Evolutionary conservation across 2,113 vertebrate genomes (phyloP), one percentile per base, ranked within the genome.

Genomic region (Formicarius rufipectus): DNA sequence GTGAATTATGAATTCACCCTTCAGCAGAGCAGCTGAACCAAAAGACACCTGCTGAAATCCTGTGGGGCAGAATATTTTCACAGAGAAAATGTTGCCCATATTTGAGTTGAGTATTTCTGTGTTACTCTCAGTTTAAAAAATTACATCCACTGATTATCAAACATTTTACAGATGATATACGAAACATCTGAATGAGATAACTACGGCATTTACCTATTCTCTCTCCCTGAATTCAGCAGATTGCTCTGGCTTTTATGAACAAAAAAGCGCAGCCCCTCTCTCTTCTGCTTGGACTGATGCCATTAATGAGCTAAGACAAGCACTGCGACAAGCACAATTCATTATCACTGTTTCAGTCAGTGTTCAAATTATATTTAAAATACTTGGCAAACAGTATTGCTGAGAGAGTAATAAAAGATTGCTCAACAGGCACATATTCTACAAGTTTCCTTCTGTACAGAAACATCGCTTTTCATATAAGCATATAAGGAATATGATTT

Each of bases 281-380:
- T 73, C 31, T 75, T 60, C 30, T 78, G 39, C 73, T 17, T 64
- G 55, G 40, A 78, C 45, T 23, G 16, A 59, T 84, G 45, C 56
- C 90, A 58, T 24, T 80, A 75, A 94, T 64, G 79, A 74, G 44
- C 37, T 39, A 75, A 89, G 67, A 47, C 75, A 95, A 52, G 71
- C 6, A 81, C 12, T 67, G 63, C 44, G 63, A 91, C 67, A 87
- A 91, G 44, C 44, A 78, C 1, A 0, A 69, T 49, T 60, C 44
- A 69, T 55, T 91, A 87, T 37, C 40, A 19, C 27, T 55, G 62
- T 91, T 84, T 53, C 39, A 93, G 58, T 67, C 39, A 47, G 10
- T 11, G 49, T 80, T 69, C 69, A 33, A 95, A 93, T 85, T 72
- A 21, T 42, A 85, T 91, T 79, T 74, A 71, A 96, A 95, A 74